Percentiles rank a stretch among this genome's conserved stretches.
These are phyloP conservation scores for Champsocephalus gunnari DNA, from an alignment of 2,797 vertebrate genomes.

Conservation along the genomic window DNA sequence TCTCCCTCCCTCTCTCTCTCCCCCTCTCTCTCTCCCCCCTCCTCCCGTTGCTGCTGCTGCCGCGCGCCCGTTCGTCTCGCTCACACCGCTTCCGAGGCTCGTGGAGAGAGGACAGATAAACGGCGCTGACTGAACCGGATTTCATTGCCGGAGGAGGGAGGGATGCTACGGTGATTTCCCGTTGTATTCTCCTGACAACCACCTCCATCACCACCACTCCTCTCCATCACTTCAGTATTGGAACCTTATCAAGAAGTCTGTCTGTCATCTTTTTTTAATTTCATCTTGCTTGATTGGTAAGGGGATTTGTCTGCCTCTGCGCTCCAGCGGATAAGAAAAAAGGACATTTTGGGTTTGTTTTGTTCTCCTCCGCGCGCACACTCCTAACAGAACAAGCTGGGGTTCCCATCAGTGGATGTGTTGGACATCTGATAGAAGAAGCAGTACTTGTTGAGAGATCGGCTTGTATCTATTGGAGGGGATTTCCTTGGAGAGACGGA, in stretches of 20 bases:
- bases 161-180: slow-evolving; percentile 68
- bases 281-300: slow-evolving; percentile 3
- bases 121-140: slow-evolving; percentile 54
- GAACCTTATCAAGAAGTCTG: slow-evolving; percentile 51
- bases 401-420: slow-evolving; percentile 65
- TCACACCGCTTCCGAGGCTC: slow-evolving; percentile 73
- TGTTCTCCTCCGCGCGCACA: slow-evolving; percentile 25
- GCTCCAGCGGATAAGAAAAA: slow-evolving; percentile 48
- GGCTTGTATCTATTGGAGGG: slow-evolving; percentile 42
- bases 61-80: slow-evolving; percentile 41
- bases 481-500: slow-evolving; percentile 51
- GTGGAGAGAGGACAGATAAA: slow-evolving; percentile 73
- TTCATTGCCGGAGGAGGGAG: slow-evolving; percentile 51
- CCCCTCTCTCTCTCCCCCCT: slow-evolving; percentile 17
- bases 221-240: slow-evolving; percentile 42
- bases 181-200: slow-evolving; percentile 33
- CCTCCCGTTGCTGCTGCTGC: slow-evolving; percentile 20
- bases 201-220: slow-evolving; percentile 15
- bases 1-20: slow-evolving; percentile 22
- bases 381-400: slow-evolving; percentile 32
- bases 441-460: slow-evolving; percentile 48
- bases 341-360: slow-evolving; percentile 38
- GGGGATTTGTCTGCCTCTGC: slow-evolving; percentile 6
- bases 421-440: slow-evolving; percentile 61
- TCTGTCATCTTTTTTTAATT: slow-evolving; percentile 9